Conservation (phyloP, 2,888 invertebrate genomes). For the Alsophila aescularia region DNA sequence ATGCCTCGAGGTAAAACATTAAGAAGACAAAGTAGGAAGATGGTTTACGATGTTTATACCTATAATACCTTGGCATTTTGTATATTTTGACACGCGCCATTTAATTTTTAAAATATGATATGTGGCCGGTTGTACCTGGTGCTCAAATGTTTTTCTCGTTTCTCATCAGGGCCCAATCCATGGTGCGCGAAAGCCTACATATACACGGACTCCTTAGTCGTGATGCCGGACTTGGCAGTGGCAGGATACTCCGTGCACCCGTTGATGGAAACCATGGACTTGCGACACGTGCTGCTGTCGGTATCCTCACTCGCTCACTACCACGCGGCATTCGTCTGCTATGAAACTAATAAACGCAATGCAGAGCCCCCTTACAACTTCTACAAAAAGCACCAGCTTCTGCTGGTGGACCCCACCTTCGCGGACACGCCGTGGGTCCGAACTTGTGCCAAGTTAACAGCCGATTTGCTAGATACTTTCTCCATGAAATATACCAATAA, state of each 20-base stretch:
- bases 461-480: slow-evolving; percentile 55
- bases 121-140: too few species aligned
- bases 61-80: too few species aligned
- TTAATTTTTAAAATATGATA: too few species aligned
- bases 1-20: too few species aligned
- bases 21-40: too few species aligned
- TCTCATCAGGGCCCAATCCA: slow-evolving; percentile 50
- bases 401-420: slow-evolving; percentile 56
- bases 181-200: slow-evolving; percentile 62
- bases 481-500: slow-evolving; percentile 50
- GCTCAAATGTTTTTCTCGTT: too few species aligned
- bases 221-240: slow-evolving; percentile 65
- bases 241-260: slow-evolving; percentile 57
- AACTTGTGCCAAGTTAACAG: slow-evolving; percentile 59
- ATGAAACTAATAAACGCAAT: slow-evolving; percentile 49
- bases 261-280: slow-evolving; percentile 49
- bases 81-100: too few species aligned
- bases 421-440: slow-evolving; percentile 58
- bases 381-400: slow-evolving; percentile 46
- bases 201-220: slow-evolving; percentile 58
- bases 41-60: too few species aligned
- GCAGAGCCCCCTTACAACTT: slow-evolving; percentile 44
- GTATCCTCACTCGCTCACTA: slow-evolving; percentile 60
- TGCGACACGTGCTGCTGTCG: slow-evolving; percentile 52
- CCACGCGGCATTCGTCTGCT: slow-evolving; percentile 67